Percentiles rank a stretch among this genome's conserved stretches.
phyloP scores from a whole-genome alignment of 1,140 invertebrate species.

The Drosophila nebulosa region DNA sequence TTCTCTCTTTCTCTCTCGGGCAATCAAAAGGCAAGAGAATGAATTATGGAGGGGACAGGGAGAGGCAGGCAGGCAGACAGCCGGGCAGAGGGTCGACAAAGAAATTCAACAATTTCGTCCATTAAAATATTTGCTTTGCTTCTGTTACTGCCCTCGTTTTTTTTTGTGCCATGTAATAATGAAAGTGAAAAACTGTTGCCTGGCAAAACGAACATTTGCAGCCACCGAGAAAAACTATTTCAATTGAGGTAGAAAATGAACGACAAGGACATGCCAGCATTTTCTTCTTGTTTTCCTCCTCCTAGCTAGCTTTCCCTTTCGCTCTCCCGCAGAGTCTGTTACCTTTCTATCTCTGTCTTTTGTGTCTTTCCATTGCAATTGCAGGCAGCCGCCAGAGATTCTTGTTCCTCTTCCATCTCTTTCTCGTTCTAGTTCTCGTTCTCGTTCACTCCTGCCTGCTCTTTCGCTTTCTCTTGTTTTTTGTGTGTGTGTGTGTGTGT shows the following conservation, averaged over 20 bases:
- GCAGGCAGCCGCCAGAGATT: conserved; percentile 52
- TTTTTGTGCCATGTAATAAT: conserved; percentile 36
- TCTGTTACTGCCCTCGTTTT: conserved; percentile 18
- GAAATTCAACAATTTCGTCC: conserved; percentile 2
- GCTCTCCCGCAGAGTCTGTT: conserved; percentile 19
- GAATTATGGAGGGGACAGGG: conserved; percentile 28
- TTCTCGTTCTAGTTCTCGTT: conserved; percentile 13
- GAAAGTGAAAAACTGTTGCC: conserved; percentile 75
- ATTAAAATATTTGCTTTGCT: background rate
- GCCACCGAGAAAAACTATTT: conserved; percentile 65
- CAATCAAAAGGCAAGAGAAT: conserved; percentile 37
- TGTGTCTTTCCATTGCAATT: conserved; percentile 45
- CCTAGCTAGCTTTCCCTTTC: background rate
- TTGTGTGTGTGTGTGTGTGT: background rate
- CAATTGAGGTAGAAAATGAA: conserved; percentile 77
- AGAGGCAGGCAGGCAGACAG: background rate
- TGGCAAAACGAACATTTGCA: conserved; percentile 29
- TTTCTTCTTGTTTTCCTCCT: conserved; percentile 34
- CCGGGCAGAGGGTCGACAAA: background rate
- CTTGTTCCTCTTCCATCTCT: conserved; percentile 18
- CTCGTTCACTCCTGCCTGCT: no score
- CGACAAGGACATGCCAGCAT: conserved; percentile 73
- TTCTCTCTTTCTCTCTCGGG: no score
- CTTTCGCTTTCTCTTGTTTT: conserved; percentile 26
- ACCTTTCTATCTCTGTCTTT: conserved; percentile 20